Evolutionary conservation across 2,888 invertebrate species (phyloP).

Genomic region (Adineta ricciae): DNA sequence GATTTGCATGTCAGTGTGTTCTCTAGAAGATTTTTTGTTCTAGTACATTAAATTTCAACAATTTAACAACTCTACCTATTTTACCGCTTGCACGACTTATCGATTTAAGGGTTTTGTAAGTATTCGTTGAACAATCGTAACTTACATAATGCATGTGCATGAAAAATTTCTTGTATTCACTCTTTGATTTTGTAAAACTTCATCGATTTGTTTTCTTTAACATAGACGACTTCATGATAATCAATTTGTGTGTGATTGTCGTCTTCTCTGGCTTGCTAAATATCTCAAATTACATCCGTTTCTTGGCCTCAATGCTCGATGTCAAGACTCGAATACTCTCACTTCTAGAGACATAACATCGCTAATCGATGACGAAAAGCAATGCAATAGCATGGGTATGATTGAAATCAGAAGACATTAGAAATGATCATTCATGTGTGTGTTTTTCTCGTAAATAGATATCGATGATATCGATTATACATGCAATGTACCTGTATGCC

Average conservation of each 20-base stretch:
- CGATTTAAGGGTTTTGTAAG: slow-evolving; percentile 68
- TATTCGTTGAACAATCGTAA: slow-evolving; percentile 34
- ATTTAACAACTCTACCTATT: slow-evolving; percentile 75
- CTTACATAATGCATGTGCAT: too few species aligned
- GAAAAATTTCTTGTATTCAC: too few species aligned
- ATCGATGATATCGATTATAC: slow-evolving; percentile 49
- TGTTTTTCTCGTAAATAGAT: slow-evolving; percentile 47
- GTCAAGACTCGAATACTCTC: not conserved
- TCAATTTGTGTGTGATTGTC: slow-evolving; percentile 81
- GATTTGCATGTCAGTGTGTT: too few species aligned
- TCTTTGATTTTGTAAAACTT: too few species aligned
- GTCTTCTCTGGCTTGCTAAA: slow-evolving; percentile 71
- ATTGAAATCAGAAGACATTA: not conserved
- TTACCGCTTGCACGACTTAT: slow-evolving; percentile 73
- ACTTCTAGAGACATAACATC: not conserved
- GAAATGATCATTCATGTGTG: too few species aligned
- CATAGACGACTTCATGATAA: slow-evolving; percentile 69
- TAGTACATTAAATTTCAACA: slow-evolving; percentile 89
- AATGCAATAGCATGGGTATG: not conserved
- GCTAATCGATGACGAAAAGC: not conserved
- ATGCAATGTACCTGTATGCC: slow-evolving; percentile 64
- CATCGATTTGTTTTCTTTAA: not conserved
- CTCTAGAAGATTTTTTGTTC: slow-evolving; percentile 34
- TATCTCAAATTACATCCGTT: slow-evolving; percentile 67
- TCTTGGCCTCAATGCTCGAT: slow-evolving; percentile 54